Conservation (phyloP, 2,797 vertebrate species). For the Rhinella marina region DNA sequence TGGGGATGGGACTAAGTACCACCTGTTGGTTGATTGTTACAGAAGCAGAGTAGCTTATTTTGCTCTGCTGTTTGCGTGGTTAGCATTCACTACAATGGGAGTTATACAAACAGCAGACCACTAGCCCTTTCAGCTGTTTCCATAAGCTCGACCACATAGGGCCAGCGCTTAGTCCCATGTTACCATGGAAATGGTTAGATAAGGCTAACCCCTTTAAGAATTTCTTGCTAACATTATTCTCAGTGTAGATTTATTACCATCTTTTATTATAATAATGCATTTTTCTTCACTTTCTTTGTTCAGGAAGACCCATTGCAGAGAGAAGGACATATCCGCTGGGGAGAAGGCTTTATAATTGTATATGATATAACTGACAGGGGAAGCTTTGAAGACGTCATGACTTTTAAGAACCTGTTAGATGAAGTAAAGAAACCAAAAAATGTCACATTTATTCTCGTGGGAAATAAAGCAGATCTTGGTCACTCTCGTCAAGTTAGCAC, state of each 20-base stretch:
- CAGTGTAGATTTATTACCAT: not conserved
- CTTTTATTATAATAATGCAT: not conserved
- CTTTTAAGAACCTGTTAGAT: slow-evolving; percentile 87
- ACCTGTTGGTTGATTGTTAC: no score
- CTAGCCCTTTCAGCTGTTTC: no score
- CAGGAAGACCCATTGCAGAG: slow-evolving; percentile 93
- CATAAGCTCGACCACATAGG: no score
- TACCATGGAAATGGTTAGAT: no score
- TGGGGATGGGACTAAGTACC: no score
- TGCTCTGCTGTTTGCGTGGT: no score
- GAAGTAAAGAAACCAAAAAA: slow-evolving; percentile 95
- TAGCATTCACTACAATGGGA: no score
- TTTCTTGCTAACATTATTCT: no score
- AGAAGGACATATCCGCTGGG: slow-evolving; percentile 95
- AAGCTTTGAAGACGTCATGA: slow-evolving; percentile 92
- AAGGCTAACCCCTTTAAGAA: no score
- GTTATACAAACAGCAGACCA: no score
- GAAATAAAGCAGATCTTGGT: slow-evolving; percentile 96
- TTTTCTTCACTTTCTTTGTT: slow-evolving; percentile 57
- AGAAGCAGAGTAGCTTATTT: no score
- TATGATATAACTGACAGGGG: slow-evolving; percentile 96
- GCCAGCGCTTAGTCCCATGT: no score
- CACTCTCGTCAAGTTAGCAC: slow-evolving; percentile 92
- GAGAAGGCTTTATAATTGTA: slow-evolving; percentile 93
- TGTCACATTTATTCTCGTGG: slow-evolving; percentile 91